Base-by-base conservation (phyloP, 2,888 invertebrate species). In the Mongoloraphidia duomilia region DNA sequence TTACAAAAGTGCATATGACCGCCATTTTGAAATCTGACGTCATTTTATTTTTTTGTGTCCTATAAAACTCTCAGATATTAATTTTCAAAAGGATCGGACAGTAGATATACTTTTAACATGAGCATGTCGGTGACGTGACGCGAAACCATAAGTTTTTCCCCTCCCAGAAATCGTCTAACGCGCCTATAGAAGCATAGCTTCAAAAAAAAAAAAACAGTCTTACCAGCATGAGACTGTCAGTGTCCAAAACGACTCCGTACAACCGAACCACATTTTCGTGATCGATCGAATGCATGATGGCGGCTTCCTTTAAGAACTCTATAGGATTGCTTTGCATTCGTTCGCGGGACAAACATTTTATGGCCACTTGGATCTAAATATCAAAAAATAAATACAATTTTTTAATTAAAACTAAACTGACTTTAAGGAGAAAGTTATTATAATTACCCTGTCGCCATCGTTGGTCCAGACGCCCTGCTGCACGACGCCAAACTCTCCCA, bases 381-480 rank as follows among this genome's bases (percentile, higher is more conserved):
- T 8, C 37, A 39, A 10, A 50, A 12, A 14, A 12, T 11, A 34
- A 49, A 17, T 34, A 14, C 3, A 26, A 26, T 6, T 17, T 17
- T 17, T 17, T 17, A 26, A 26, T 26, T 26, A 26, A 26, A 26
- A 26, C 6, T 26, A 26, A 26, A 26, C 26, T 26, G 26, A n/a
- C 44, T 34, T 26, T 47, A 26, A 17, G 13, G 6, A 45, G 26
- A 26, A 54, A 35, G 34, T 33, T 41, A 41, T n/a, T 26, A 37
- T 50, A 62, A 72, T 69, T 67, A 90, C 88, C 70, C 92, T 77
- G 69, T 93, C 90, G 50, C 87, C 91, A 57, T 91, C 91, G 62
- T 93, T 91, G 44, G 89, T 90, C 95, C 95, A 96, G 9, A 93
- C 89, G 3, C 95, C 97, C 68, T 95, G 96, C 64, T 95, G 95